Base-by-base conservation (phyloP, 1,140 invertebrate genomes). In the Pachypsylla venusta region DNA sequence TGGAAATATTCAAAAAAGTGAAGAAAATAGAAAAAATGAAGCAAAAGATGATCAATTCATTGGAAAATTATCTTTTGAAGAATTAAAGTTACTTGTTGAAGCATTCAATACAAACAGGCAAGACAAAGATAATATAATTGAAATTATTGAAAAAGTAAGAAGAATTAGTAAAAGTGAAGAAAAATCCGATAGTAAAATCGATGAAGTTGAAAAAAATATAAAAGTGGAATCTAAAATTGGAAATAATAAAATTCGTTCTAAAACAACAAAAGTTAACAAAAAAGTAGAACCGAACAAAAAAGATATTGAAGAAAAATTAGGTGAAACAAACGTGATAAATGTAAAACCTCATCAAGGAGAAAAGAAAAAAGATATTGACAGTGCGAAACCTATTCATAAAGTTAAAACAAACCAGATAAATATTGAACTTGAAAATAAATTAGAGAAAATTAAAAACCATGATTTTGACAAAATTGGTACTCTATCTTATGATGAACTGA, bases 91-190 rank as follows among this genome's bases (percentile, higher is more conserved):
- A 22, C 16, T 48, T 10, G 42, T 48, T 3, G 22, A 48, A 5
- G 5, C 42, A 4, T 48, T 48, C n/a, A 4, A 22, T 19, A 22
- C 42, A 5, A 5, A 48, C 16, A 22, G n/a, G 16, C 42, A 48
- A 48, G 42, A 48, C 4, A 48, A 48, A 48, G 42, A 48, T 19
- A 48, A 48, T n/a, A 7, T 48, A n/a, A 48, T 48, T 48, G 42
- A 48, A 7, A 48, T 48, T 48, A 48, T 48, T n/a, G 4, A 48
- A 48, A 4, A 48, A 19, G 42, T 48, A 4, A 4, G 22, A 48
- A 48, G 16, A 19, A n/a, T n/a, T 35, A n/a, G 7, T 35, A n/a
- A 35, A 35, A 35, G 30, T 35, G n/a, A 35, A 10, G 30, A 35
- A 10, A n/a, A 10, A 35, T n/a, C 7, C 7, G 30, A 35, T 35